Conservation (phyloP, 2,113 vertebrate species). For the Clinocottus analis region DNA sequence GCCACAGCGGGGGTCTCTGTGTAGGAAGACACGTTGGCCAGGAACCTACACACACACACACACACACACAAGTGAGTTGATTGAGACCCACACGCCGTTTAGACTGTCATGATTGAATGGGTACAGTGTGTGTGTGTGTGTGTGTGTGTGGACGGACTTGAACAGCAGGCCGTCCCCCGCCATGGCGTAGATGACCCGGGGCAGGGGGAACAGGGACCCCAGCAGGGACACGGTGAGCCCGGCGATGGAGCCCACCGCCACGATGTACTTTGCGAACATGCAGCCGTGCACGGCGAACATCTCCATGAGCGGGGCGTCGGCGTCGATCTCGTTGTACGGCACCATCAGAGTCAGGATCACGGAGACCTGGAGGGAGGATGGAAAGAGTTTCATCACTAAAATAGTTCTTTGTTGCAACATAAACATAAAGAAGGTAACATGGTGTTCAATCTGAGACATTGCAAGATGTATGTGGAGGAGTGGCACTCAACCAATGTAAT, state of each 20-base stretch:
- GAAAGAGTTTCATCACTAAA: background rate
- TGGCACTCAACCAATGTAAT: too few species aligned
- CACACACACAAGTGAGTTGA: background rate
- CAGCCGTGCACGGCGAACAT: constrained; percentile 94
- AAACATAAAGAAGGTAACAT: background rate
- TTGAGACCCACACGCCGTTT: background rate
- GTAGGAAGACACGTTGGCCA: constrained; percentile 92
- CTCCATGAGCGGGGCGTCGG: constrained; percentile 96
- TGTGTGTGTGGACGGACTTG: constrained; percentile 86
- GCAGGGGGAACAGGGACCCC: constrained; percentile 98
- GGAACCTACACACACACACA: constrained; percentile 83
- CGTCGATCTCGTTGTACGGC: constrained; percentile 92
- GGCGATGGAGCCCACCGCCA: constrained; percentile 94
- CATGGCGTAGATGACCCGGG: constrained; percentile 97
- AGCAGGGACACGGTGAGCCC: constrained; percentile 95
- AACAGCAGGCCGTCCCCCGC: constrained; percentile 97
- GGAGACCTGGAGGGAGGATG: constrained; percentile 87
- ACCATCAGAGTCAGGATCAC: constrained; percentile 97
- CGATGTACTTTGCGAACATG: constrained; percentile 93
- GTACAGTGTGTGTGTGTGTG: too few species aligned
- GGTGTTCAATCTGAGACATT: background rate
- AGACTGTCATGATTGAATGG: background rate
- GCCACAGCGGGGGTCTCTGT: constrained; percentile 96
- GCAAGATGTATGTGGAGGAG: too few species aligned
- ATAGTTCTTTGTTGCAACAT: background rate